These are phyloP conservation scores for Sisor rabdophorus DNA, from an alignment of 2,113 vertebrate genomes.

Conservation along the genomic window DNA sequence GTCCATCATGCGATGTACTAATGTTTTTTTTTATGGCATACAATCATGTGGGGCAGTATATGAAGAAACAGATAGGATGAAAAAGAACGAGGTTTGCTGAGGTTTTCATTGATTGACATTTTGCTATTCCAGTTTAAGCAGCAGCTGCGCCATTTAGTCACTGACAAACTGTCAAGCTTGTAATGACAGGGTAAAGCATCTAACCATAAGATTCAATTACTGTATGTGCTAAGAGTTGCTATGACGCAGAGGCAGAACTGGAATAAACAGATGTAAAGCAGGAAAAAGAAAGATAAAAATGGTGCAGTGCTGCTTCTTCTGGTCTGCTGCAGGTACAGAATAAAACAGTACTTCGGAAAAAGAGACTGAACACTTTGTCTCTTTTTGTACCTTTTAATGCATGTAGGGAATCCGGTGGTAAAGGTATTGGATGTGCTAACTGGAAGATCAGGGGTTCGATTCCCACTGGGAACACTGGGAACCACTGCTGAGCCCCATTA, in stretches of 20 bases:
- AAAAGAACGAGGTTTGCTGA: neutral
- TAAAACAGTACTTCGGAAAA: neutral
- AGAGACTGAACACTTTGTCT: neutral
- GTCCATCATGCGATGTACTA: too few species aligned
- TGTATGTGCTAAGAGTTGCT: constrained; percentile 34
- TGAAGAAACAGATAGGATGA: too few species aligned
- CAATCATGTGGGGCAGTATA: too few species aligned
- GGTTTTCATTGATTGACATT: constrained; percentile 22
- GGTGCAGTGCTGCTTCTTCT: constrained; percentile 7
- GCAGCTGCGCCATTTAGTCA: constrained; percentile 33
- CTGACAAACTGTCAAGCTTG: constrained; percentile 38
- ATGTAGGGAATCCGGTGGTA: too few species aligned
- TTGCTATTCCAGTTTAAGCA: constrained; percentile 11
- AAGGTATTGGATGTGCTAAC: too few species aligned
- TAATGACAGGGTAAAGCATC: constrained; percentile 44
- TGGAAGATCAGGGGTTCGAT: too few species aligned
- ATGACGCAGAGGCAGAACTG: constrained; percentile 33
- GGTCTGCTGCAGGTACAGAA: constrained; percentile 14
- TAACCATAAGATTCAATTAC: constrained; percentile 44
- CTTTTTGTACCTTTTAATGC: too few species aligned
- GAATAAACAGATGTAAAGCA: constrained; percentile 17
- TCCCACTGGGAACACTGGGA: too few species aligned
- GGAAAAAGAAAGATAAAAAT: constrained; percentile 7
- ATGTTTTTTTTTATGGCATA: too few species aligned
- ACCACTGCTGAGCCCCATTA: too few species aligned